Conservation (phyloP, 2,113 vertebrate genomes). For the Malurus alboscapulatus region DNA sequence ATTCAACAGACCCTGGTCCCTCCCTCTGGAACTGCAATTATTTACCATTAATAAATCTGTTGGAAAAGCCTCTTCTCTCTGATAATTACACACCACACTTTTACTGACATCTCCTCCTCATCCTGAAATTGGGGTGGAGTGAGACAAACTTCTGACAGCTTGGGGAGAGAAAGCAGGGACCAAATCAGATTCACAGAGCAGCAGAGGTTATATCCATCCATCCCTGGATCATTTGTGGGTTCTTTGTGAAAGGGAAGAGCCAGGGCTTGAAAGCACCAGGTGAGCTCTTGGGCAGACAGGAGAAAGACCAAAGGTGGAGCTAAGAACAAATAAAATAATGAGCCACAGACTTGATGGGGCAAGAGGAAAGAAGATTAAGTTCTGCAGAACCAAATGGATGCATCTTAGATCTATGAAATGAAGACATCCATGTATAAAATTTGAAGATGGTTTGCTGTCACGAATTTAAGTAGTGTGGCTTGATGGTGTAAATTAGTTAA, state of each 20-base stretch:
- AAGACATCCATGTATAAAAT: background rate
- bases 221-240: background rate
- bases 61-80: background rate
- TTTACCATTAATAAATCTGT: background rate
- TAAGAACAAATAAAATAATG: background rate
- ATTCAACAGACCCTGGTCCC: background rate
- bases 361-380: conserved; percentile 30
- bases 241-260: background rate
- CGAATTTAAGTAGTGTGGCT: background rate
- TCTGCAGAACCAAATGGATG: background rate
- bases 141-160: background rate
- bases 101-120: background rate
- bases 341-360: background rate
- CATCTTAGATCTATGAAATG: background rate
- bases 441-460: conserved; percentile 24
- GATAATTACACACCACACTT: background rate
- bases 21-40: background rate
- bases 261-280: background rate
- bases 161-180: background rate
- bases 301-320: background rate
- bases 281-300: background rate
- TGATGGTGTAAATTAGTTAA: conserved; percentile 53
- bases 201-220: background rate
- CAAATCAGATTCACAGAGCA: background rate
- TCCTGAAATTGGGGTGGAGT: background rate